Conservation (phyloP, 2,113 vertebrate species). For the Forbesichthys papilliferus region DNA sequence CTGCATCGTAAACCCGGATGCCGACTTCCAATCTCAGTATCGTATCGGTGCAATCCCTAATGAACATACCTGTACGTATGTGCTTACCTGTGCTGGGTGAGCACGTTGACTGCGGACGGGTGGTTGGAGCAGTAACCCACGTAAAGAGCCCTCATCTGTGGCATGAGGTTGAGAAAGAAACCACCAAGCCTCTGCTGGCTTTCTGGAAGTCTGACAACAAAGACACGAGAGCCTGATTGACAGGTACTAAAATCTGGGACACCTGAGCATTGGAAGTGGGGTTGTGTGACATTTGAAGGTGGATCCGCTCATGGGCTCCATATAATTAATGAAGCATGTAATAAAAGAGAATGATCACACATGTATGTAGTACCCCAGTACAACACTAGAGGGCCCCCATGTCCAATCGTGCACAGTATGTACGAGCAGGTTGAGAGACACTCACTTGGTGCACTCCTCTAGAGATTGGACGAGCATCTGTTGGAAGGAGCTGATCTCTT, state of each 20-base stretch:
- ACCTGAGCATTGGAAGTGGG: too few species aligned
- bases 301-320: too few species aligned
- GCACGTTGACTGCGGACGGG: conserved; percentile 93
- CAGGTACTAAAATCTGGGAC: too few species aligned
- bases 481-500: conserved; percentile 97
- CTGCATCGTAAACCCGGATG: too few species aligned
- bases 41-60: too few species aligned
- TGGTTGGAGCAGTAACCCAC: conserved; percentile 95
- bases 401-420: conserved; percentile 24
- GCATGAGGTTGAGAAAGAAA: conserved; percentile 94
- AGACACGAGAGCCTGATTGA: not conserved
- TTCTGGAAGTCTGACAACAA: conserved; percentile 85
- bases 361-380: conserved; percentile 25
- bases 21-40: too few species aligned
- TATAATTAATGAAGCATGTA: too few species aligned
- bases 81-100: conserved; percentile 90
- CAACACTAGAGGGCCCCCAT: conserved; percentile 59
- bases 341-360: too few species aligned
- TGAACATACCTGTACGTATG: too few species aligned
- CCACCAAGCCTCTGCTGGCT: conserved; percentile 91
- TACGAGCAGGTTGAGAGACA: conserved; percentile 43
- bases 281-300: too few species aligned
- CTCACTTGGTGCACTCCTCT: conserved; percentile 97
- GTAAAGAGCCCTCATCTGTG: conserved; percentile 92
- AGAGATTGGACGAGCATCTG: conserved; percentile 95